Conservation (phyloP, 2,113 vertebrate species). For the Sorex fumeus region DNA sequence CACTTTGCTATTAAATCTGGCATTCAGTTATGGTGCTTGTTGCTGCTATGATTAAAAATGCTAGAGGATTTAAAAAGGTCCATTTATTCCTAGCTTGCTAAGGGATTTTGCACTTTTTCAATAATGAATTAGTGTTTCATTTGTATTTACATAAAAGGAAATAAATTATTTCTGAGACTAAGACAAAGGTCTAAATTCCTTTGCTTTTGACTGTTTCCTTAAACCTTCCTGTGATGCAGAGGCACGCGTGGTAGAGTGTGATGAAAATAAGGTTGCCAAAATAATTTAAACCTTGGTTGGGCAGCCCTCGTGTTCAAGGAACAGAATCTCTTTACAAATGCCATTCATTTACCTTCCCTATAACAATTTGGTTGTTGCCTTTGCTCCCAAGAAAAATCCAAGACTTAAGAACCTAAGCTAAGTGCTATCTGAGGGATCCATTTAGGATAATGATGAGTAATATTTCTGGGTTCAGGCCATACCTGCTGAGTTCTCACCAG, state of each 20-base stretch:
- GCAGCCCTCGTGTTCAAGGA: background rate
- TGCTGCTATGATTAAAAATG: too few species aligned
- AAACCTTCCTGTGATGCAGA: slow-evolving; percentile 20
- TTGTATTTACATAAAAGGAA: too few species aligned
- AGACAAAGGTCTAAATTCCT: slow-evolving; percentile 45
- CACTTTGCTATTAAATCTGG: too few species aligned
- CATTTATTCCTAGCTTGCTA: too few species aligned
- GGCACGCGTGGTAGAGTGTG: background rate
- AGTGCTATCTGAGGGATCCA: background rate
- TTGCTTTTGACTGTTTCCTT: slow-evolving; percentile 47
- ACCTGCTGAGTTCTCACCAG: background rate
- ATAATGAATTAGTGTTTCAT: too few species aligned
- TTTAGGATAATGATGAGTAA: background rate
- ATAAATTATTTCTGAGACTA: slow-evolving; percentile 30
- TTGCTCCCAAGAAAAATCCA: background rate
- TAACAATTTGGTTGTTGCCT: background rate
- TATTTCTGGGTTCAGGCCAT: background rate
- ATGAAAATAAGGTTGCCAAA: background rate
- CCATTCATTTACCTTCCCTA: background rate
- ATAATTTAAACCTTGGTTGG: background rate
- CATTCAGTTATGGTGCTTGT: too few species aligned
- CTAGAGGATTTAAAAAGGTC: too few species aligned
- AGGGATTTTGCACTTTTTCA: too few species aligned
- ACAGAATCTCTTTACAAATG: background rate
- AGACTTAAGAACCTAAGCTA: background rate